These are phyloP conservation scores for Echinops telfairi DNA, from an alignment of 2,113 vertebrate genomes.

Conservation along the genomic window DNA sequence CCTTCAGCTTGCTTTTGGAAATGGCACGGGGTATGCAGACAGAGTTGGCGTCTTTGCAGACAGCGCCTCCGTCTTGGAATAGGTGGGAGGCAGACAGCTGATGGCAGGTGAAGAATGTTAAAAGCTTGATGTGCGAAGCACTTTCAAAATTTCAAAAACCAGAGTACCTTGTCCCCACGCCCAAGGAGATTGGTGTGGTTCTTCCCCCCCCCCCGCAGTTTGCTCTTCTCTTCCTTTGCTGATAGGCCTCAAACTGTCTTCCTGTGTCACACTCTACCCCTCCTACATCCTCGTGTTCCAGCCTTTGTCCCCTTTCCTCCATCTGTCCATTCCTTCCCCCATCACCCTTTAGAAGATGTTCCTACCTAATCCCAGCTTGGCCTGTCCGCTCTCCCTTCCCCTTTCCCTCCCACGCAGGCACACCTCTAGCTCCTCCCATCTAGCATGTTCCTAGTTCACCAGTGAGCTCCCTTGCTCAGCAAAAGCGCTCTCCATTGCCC, in stretches of 20 bases:
- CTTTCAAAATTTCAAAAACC: constrained; percentile 57
- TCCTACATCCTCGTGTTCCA: not conserved
- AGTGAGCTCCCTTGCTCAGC: not conserved
- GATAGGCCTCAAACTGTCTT: not conserved
- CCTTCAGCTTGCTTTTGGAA: constrained; percentile 32
- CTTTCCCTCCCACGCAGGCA: not conserved
- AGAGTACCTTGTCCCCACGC: constrained; percentile 33
- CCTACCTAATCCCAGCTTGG: not conserved
- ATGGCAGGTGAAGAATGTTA: constrained; percentile 68
- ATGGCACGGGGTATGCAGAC: not conserved
- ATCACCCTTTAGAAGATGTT: not conserved
- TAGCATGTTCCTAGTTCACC: not conserved
- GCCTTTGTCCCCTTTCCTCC: not conserved
- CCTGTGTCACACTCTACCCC: not conserved
- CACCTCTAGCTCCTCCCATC: not conserved
- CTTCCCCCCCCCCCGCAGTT: not conserved
- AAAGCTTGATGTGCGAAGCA: constrained; percentile 65
- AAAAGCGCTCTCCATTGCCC: not conserved
- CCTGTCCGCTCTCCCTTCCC: not conserved
- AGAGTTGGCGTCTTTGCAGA: constrained; percentile 67
- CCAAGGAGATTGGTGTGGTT: not conserved
- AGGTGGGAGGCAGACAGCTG: constrained; percentile 59
- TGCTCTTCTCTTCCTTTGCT: not conserved
- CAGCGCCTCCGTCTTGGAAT: constrained; percentile 50
- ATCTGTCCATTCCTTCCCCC: not conserved